Conservation (phyloP, 2,113 vertebrate genomes). For the Gasterosteus nipponicus region DNA sequence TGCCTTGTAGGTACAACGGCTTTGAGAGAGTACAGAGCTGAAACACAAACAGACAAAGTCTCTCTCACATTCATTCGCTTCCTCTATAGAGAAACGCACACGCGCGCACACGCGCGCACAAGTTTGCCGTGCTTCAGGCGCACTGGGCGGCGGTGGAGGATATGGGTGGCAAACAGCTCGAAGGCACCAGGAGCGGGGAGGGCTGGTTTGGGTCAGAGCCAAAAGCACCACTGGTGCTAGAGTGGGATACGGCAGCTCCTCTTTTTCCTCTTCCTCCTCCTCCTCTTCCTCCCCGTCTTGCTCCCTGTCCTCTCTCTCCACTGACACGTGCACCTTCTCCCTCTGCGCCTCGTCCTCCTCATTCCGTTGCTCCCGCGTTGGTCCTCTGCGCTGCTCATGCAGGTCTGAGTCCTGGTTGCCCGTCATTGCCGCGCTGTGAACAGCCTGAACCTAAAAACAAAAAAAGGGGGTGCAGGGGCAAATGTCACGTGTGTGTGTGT, state of each 20-base stretch:
- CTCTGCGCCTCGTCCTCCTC: slow-evolving; percentile 75
- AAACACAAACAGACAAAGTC: slow-evolving; percentile 60
- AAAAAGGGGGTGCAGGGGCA: slow-evolving; percentile 30
- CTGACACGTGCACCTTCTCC: slow-evolving; percentile 71
- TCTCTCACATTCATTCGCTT: slow-evolving; percentile 15
- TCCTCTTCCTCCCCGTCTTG: slow-evolving; percentile 67
- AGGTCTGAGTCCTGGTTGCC: slow-evolving; percentile 85
- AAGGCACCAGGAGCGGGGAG: slow-evolving; percentile 97
- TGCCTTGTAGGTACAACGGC: slow-evolving; percentile 39
- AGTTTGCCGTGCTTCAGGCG: slow-evolving; percentile 11
- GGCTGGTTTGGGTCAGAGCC: slow-evolving; percentile 92
- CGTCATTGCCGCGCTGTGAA: slow-evolving; percentile 86
- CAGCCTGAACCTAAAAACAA: slow-evolving; percentile 80
- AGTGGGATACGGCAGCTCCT: slow-evolving; percentile 90
- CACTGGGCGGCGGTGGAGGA: slow-evolving; percentile 81
- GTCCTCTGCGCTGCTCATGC: slow-evolving; percentile 80
- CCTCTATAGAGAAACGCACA: slow-evolving; percentile 14
- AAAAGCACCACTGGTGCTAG: slow-evolving; percentile 94
- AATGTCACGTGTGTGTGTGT: slow-evolving; percentile 5
- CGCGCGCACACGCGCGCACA: slow-evolving; percentile 5
- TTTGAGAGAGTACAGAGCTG: slow-evolving; percentile 65
- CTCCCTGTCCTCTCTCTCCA: slow-evolving; percentile 65
- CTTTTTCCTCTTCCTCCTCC: slow-evolving; percentile 82
- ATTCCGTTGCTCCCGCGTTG: slow-evolving; percentile 64
- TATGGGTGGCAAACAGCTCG: slow-evolving; percentile 97